Percentiles rank a stretch among this genome's conserved stretches.
Evolutionary conservation across 23 tunicate species (phyloP).

Genomic region (Trididemnum clinides): DNA sequence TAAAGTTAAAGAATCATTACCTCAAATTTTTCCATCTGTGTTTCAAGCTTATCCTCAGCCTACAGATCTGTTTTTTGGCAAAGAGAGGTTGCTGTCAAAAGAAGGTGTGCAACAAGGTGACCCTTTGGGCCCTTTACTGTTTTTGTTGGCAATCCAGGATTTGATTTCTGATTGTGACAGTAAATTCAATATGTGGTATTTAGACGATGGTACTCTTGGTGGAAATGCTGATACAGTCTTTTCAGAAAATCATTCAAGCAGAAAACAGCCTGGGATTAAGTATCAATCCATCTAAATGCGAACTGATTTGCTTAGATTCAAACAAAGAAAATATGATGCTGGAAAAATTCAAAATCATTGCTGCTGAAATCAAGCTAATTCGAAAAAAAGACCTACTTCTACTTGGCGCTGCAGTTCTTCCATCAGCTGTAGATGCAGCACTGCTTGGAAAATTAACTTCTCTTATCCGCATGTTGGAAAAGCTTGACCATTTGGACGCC

Average conservation of each 20-base stretch:
- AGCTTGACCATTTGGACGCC: background rate
- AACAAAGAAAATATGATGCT: background rate
- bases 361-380: background rate
- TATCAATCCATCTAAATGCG: background rate
- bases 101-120: constrained; percentile 20
- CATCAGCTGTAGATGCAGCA: background rate
- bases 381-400: background rate
- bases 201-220: background rate
- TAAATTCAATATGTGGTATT: constrained; percentile 7
- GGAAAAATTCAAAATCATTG: background rate
- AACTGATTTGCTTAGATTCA: background rate
- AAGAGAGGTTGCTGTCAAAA: background rate
- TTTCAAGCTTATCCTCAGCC: too few relatives aligned
- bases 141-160: constrained; percentile 4
- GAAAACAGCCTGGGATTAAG: background rate
- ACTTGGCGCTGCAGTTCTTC: background rate
- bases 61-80: background rate
- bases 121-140: background rate
- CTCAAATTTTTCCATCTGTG: background rate
- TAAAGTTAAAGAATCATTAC: background rate
- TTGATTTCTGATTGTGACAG: background rate
- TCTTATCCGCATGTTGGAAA: background rate
- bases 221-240: background rate
- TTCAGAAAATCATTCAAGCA: background rate
- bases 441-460: background rate